Evolutionary conservation across 2,888 invertebrate species (phyloP), one percentile per base, ranked within the genome.

Genomic region (Lottia scabra): DNA sequence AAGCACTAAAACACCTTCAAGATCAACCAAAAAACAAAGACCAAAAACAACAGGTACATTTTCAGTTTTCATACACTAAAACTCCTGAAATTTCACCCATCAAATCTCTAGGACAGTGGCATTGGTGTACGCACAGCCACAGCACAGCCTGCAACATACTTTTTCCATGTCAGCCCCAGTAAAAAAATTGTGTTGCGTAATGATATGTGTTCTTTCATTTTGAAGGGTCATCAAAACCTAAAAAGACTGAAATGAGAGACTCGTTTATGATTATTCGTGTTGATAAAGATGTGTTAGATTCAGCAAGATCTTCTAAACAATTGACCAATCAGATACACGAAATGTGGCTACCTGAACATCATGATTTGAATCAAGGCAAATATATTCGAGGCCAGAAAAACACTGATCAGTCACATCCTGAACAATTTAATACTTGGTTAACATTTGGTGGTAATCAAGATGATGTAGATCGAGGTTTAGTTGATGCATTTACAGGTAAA

Each of bases 401-500:
- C 43, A 78, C 80, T 2, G 82, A 82, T 43, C 3, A 38, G 8
- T 74, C 77, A 19, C 75, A 75, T 27, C 79, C 81, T 15, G 80
- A 78, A 30, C 68, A 72, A 0, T 76, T 80, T 8, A 84, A 81
- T 45, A 81, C 83, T 23, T 87, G 87, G 87, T 75, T 87, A 64
- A 83, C 83, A 5, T 87, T 86, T 75, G 83, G 82, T 46, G 87
- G 85, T 2, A 78, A 80, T 56, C 79, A 78, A 27, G 77, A 80
- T 10, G 83, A 81, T 12, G 78, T 74, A 13, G 68, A 77, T 10
- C 76, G 80, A 30, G 85, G 87, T 1, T 76, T 87, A 15, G 81
- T 87, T 15, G 85, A 87, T 75, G 85, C 87, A 56, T 87, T 87
- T 80, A 79, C 85, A 71, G 81, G 87, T 87, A 75, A 78, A 81